These are phyloP conservation scores for Lordiphosa fenestrarum DNA, from an alignment of 2,888 invertebrate species.

Conservation along the genomic window DNA sequence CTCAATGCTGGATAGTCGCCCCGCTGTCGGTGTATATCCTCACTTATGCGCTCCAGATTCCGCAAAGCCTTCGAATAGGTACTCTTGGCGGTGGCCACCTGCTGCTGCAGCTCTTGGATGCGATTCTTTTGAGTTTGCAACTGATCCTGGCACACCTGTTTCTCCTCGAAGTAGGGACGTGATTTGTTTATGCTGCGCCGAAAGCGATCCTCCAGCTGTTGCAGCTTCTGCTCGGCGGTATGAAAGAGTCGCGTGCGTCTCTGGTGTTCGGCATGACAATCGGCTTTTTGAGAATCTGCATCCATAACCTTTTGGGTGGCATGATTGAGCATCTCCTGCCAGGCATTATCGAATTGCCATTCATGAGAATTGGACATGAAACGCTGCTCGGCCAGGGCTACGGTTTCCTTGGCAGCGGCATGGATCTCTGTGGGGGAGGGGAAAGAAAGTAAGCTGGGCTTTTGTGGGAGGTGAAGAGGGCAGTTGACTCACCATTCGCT, in stretches of 20 bases:
- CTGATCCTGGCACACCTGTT: slow-evolving; percentile 91
- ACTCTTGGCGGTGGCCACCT: slow-evolving; percentile 87
- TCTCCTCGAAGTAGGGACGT: slow-evolving; percentile 94
- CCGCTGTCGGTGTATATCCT: slow-evolving; percentile 88
- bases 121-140: slow-evolving; percentile 91
- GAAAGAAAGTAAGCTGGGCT: rapidly evolving
- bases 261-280: slow-evolving; percentile 93
- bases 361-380: slow-evolving; percentile 81
- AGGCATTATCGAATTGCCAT: slow-evolving; percentile 94
- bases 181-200: slow-evolving; percentile 92
- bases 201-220: slow-evolving; percentile 90
- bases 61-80: slow-evolving; percentile 91
- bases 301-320: slow-evolving; percentile 97
- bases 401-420: slow-evolving; percentile 96
- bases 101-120: slow-evolving; percentile 89
- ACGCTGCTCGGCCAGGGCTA: slow-evolving; percentile 92
- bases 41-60: slow-evolving; percentile 93
- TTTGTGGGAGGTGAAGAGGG: too few species aligned
- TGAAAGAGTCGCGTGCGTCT: slow-evolving; percentile 89
- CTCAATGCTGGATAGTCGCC: slow-evolving; percentile 73
- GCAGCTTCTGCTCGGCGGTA: slow-evolving; percentile 89
- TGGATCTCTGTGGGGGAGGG: slow-evolving; percentile 86
- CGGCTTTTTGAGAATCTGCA: slow-evolving; percentile 94
- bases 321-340: slow-evolving; percentile 98
- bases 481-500: slow-evolving; percentile 85